A percentile compares a stretch with the other conserved stretches of the same genome.
phyloP scores from a whole-genome alignment of 2,113 vertebrate genomes.

The Lophotis ruficrista region DNA sequence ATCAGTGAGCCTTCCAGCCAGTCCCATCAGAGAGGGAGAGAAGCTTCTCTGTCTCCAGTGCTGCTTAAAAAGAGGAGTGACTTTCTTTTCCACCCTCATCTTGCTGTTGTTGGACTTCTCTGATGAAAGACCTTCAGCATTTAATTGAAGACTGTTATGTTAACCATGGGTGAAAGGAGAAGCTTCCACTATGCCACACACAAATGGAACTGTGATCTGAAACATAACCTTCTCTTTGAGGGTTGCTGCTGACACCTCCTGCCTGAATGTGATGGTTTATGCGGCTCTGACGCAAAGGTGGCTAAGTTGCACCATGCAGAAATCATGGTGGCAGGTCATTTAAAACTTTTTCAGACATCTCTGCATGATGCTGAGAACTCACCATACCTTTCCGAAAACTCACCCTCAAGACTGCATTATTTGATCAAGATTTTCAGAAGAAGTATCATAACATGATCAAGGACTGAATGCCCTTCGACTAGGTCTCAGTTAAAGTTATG shows the following conservation, averaged over 20 bases:
- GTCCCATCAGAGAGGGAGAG: background rate
- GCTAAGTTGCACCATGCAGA: background rate
- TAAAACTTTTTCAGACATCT: background rate
- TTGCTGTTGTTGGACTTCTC: background rate
- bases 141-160: background rate
- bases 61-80: background rate
- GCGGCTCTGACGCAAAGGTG: fast-evolving
- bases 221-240: background rate
- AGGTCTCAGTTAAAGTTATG: background rate
- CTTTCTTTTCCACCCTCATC: background rate
- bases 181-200: background rate
- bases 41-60: background rate
- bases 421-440: background rate
- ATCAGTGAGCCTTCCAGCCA: background rate
- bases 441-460: background rate
- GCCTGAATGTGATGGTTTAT: background rate
- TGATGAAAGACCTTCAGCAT: background rate
- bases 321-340: background rate
- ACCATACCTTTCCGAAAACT: background rate
- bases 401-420: background rate
- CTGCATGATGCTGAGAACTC: background rate
- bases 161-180: background rate
- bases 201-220: background rate
- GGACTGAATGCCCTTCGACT: background rate
- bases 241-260: background rate